Percentiles rank a stretch among this genome's conserved stretches.
Conservation (phyloP, 2,888 invertebrate species). For the Drosophila villosipedis region DNA sequence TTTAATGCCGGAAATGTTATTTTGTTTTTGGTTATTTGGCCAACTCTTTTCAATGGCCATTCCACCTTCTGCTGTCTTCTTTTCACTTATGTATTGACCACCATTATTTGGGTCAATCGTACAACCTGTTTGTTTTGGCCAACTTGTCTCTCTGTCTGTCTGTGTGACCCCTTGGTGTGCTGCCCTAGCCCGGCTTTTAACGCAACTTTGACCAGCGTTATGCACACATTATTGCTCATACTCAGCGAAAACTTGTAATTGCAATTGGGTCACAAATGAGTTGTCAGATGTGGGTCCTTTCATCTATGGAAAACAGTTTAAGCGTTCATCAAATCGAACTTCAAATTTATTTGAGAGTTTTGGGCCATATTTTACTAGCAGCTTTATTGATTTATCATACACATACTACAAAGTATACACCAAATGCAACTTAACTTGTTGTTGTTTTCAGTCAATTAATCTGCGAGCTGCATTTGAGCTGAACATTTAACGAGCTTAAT, state of each 20-base stretch:
- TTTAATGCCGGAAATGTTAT: conserved; percentile 67
- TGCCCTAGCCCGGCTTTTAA: not conserved
- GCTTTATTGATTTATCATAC: not conserved
- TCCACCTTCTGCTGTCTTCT: not conserved
- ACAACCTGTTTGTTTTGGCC: conserved; percentile 26
- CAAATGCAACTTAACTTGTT: not conserved
- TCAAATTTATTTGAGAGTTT: not conserved
- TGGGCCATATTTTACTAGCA: not conserved
- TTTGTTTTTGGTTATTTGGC: conserved; percentile 37
- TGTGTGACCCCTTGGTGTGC: not conserved
- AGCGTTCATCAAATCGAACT: not conserved
- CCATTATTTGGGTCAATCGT: conserved; percentile 31
- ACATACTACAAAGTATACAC: not conserved
- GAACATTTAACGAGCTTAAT: conserved; percentile 12
- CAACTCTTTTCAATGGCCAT: conserved; percentile 24
- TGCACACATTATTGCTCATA: not conserved
- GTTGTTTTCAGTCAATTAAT: not conserved
- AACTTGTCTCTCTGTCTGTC: not conserved
- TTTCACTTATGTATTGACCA: conserved; percentile 18
- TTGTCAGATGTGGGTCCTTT: not conserved
- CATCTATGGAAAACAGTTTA: not conserved
- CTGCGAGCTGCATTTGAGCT: not conserved
- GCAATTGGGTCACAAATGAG: not conserved
- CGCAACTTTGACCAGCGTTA: not conserved
- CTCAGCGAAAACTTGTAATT: not conserved